These are phyloP conservation scores for Lasioglossum pauxillum DNA, from an alignment of 2,888 invertebrate genomes.

Conservation along the genomic window DNA sequence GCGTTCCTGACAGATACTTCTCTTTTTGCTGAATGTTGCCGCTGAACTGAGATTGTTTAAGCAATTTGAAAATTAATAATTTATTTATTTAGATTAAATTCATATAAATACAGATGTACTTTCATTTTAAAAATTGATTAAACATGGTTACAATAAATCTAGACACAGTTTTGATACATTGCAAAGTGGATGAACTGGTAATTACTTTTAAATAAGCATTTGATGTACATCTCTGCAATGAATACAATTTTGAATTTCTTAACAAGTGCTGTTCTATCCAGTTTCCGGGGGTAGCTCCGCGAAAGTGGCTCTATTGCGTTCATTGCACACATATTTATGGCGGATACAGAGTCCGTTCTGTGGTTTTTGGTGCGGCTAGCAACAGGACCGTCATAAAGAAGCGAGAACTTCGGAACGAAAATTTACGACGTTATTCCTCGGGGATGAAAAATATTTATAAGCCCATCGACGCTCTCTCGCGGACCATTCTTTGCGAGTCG, in stretches of 20 bases:
- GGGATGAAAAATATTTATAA: neutral
- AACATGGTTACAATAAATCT: no score
- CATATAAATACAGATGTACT: no score
- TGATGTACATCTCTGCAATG: no score
- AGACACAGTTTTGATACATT: no score
- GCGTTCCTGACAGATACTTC: neutral
- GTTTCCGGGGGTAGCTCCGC: neutral
- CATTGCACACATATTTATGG: neutral
- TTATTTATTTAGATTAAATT: no score
- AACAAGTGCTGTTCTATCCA: neutral
- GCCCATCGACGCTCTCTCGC: neutral
- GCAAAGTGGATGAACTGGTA: no score
- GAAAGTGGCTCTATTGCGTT: neutral
- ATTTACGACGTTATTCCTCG: neutral
- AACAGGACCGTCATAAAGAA: neutral
- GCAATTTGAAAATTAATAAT: neutral
- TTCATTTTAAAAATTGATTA: no score
- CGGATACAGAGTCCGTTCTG: neutral
- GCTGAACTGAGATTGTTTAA: neutral
- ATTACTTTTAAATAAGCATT: no score
- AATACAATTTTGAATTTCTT: no score
- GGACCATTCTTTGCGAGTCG: neutral
- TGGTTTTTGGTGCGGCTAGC: neutral
- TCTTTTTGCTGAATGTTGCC: neutral
- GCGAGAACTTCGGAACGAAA: neutral